Evolutionary conservation across 1,140 invertebrate genomes (phyloP), one percentile per base, ranked within the genome.

Genomic region (Eurytemora carolleeae): DNA sequence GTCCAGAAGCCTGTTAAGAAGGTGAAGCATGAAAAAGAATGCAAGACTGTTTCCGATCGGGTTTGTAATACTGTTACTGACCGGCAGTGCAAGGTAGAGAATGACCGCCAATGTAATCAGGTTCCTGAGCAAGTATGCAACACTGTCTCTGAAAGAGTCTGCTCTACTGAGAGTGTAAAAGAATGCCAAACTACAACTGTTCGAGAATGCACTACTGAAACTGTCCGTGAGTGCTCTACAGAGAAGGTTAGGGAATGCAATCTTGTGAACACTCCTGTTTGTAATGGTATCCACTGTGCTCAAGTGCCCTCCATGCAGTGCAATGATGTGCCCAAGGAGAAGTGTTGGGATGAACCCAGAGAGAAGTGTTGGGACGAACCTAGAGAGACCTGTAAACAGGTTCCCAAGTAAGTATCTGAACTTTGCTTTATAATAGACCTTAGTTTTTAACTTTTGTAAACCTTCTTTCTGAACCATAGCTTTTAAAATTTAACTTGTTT

Each of bases 1-100:
- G 31, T 44, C 7, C 31, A 44, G 31, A 44, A 44, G 31, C 31
- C 31, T 12, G 31, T 44, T n/a, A 44, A 7, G 7, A 44, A 44
- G 31, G n/a, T n/a, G 7, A 44, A 44, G 31, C 31, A 44, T 7
- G 31, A 44, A n/a, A 44, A 44, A n/a, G 31, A 44, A 44, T 44
- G 31, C 31, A 7, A 44, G 7, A 44, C 31, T 44, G 31, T 44
- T 44, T 12, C 31, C 31, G 31, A 44, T 44, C 7, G n/a, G 31
- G 31, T 44, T 12, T 62, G 60, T 25, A 23, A 62, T 17, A 62
- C 60, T 23, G 26, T 56, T 19, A 58, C 58, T 26, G 60, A 62
- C 24, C 19, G 57, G n/a, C 56, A 62, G 25, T 62, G 60, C 24
- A 23, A 19, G 17, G 57, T 54, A 20, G 60, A 58, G 2, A 58